A percentile compares a stretch with the other conserved stretches of the same genome.
Conservation (phyloP, 2,797 vertebrate genomes). For the Silurus lanzhouensis region DNA sequence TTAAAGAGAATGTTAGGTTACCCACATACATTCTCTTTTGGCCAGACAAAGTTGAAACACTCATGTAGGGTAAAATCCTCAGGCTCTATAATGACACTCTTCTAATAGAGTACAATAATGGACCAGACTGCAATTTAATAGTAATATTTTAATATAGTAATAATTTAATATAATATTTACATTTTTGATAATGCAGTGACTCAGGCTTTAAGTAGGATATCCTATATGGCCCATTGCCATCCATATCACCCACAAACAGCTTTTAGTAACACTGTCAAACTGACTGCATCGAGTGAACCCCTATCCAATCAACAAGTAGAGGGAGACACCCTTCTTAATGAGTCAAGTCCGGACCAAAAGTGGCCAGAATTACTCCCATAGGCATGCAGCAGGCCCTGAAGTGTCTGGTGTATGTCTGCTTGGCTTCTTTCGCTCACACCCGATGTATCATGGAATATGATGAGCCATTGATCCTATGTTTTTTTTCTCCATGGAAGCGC, state of each 20-base stretch:
- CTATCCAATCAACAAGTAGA: slow-evolving; percentile 29
- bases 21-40: slow-evolving; percentile 56
- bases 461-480: slow-evolving; percentile 70
- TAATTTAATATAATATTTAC: background rate
- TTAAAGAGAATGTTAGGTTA: slow-evolving; percentile 60
- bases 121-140: slow-evolving; percentile 14
- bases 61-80: slow-evolving; percentile 56
- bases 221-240: slow-evolving; percentile 20
- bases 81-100: background rate
- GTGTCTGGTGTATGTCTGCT: slow-evolving; percentile 48
- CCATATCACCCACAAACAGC: slow-evolving; percentile 37
- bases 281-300: slow-evolving; percentile 33
- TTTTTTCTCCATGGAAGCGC: slow-evolving; percentile 68
- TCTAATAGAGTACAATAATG: slow-evolving; percentile 24
- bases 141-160: background rate
- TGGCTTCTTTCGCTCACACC: slow-evolving; percentile 47
- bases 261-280: slow-evolving; percentile 11
- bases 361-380: slow-evolving; percentile 39
- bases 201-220: slow-evolving; percentile 25
- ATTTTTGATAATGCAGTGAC: slow-evolving; percentile 9
- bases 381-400: slow-evolving; percentile 36
- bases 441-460: slow-evolving; percentile 62
- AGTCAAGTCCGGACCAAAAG: slow-evolving; percentile 18
- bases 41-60: slow-evolving; percentile 56
- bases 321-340: slow-evolving; percentile 28